A percentile compares a stretch with the other conserved stretches of the same genome.
phyloP scores from a whole-genome alignment of 1,140 invertebrate genomes.

The Pantala flavescens region DNA sequence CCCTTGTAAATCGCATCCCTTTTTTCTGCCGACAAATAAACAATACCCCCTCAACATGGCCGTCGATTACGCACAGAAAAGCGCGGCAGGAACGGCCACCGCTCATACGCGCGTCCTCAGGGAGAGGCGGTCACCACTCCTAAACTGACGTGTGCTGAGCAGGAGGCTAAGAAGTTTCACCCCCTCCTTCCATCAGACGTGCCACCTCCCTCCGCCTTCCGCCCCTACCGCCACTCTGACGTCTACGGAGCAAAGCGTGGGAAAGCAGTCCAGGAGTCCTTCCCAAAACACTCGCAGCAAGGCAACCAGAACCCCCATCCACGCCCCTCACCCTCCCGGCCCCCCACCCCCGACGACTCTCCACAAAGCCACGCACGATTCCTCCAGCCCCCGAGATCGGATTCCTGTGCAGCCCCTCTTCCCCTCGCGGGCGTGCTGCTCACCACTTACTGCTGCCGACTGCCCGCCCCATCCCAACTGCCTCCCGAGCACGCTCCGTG shows the following conservation, averaged over 20 bases:
- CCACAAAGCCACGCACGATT: neutral
- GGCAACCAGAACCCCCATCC: neutral
- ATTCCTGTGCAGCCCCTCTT: neutral
- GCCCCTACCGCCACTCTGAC: neutral
- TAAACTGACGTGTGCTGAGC: neutral
- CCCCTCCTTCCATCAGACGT: neutral
- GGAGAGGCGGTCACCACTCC: too few relatives aligned
- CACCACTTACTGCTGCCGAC: neutral
- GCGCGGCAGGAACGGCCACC: too few relatives aligned
- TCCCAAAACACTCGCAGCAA: neutral
- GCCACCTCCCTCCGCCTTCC: neutral
- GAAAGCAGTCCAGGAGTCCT: neutral
- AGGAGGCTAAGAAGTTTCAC: neutral
- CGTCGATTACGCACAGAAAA: too few relatives aligned
- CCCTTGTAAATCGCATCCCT: too few relatives aligned
- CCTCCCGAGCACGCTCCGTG: neutral
- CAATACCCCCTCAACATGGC: too few relatives aligned
- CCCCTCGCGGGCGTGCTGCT: neutral
- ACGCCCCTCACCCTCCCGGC: neutral
- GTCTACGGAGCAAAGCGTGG: neutral
- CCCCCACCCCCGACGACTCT: neutral
- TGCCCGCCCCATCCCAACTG: neutral
- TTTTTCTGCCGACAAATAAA: too few relatives aligned
- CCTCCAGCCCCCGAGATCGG: neutral
- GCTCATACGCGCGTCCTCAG: too few relatives aligned